These are phyloP conservation scores for Agraylea sexmaculata DNA, from an alignment of 1,140 invertebrate genomes.

Conservation along the genomic window DNA sequence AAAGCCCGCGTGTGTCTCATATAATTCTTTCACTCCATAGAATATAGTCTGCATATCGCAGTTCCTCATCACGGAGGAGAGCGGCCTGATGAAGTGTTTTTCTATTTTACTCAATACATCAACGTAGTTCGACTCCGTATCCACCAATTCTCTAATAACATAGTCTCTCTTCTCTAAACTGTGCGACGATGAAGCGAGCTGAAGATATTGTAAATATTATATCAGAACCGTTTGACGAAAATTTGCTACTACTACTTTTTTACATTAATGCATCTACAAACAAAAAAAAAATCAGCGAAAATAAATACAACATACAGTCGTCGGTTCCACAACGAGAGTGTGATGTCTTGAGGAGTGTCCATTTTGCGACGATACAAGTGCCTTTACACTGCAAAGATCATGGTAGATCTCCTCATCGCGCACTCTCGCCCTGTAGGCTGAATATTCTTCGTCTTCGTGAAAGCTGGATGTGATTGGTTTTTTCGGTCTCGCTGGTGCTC, in stretches of 20 bases:
- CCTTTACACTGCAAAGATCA: slow-evolving; percentile 58
- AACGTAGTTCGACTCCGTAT: slow-evolving; percentile 95
- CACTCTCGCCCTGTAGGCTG: slow-evolving; percentile 52
- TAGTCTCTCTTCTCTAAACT: slow-evolving; percentile 85
- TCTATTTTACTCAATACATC: slow-evolving; percentile 85
- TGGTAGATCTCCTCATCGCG: slow-evolving; percentile 73
- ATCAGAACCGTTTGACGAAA: not conserved
- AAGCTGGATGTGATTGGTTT: slow-evolving; percentile 7
- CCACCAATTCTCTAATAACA: slow-evolving; percentile 88
- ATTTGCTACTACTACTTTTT: not conserved
- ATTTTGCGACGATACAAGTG: slow-evolving; percentile 22
- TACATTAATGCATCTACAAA: not conserved
- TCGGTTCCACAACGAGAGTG: not conserved
- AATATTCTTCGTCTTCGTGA: slow-evolving; percentile 43
- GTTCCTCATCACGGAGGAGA: slow-evolving; percentile 58
- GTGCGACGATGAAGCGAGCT: slow-evolving; percentile 45
- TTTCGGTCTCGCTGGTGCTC: slow-evolving; percentile 16
- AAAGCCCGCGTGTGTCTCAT: slow-evolving; percentile 76
- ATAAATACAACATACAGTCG: slow-evolving; percentile 9
- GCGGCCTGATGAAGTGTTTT: slow-evolving; percentile 65
- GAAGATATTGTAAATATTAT: too few species aligned
- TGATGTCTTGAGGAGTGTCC: not conserved
- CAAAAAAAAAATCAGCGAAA: slow-evolving; percentile 9
- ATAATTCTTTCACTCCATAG: slow-evolving; percentile 79
- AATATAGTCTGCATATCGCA: slow-evolving; percentile 74